Percentiles rank a stretch among this genome's conserved stretches.
Conservation (phyloP, 2,888 invertebrate species). For the Noctua comes region DNA sequence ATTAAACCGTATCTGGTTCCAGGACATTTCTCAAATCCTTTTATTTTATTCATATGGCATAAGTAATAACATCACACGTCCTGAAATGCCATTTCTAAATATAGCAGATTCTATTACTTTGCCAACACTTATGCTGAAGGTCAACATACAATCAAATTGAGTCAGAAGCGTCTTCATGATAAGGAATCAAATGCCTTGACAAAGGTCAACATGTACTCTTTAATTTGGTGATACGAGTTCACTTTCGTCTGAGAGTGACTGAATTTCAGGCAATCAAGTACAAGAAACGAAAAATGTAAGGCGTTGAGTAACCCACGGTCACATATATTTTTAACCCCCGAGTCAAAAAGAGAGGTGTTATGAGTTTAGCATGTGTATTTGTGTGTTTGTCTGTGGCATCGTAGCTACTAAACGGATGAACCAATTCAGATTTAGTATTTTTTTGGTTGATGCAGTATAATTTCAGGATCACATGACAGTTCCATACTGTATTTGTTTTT, state of each 20-base stretch:
- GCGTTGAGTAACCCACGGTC: not conserved
- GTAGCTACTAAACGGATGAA: not conserved
- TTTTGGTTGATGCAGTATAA: not conserved
- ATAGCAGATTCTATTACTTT: constrained; percentile 18
- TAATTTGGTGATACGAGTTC: constrained; percentile 35
- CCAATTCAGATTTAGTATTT: too few relatives aligned
- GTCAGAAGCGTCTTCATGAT: not conserved
- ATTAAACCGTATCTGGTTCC: not conserved
- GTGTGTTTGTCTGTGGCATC: too few relatives aligned
- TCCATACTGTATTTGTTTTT: not conserved
- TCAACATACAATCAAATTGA: constrained; percentile 24
- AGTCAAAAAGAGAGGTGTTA: not conserved
- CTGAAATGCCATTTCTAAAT: constrained; percentile 22
- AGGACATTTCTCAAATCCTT: not conserved
- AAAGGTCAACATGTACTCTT: constrained; percentile 45
- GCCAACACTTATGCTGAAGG: constrained; percentile 26
- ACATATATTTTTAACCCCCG: not conserved
- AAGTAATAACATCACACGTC: constrained; percentile 22
- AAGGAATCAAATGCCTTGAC: constrained; percentile 3
- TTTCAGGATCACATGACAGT: not conserved
- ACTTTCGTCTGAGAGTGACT: constrained; percentile 6
- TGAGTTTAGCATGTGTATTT: not conserved
- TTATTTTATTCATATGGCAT: not conserved
- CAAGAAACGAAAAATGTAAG: not conserved
- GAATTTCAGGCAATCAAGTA: constrained; percentile 31